These are phyloP conservation scores for Silurus asotus DNA, from an alignment of 2,113 vertebrate genomes.

Conservation along the genomic window DNA sequence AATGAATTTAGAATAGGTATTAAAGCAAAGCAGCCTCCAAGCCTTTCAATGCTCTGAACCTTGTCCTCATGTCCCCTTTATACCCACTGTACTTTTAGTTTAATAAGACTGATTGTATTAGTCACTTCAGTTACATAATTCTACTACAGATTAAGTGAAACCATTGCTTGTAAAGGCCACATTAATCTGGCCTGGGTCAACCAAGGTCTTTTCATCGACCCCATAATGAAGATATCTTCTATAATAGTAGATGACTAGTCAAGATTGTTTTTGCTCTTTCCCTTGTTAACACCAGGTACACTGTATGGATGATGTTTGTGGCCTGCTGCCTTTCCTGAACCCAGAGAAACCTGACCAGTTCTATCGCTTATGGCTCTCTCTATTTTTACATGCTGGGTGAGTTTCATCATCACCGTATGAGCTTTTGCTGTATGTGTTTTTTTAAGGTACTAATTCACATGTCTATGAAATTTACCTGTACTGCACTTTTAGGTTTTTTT, in stretches of 20 bases:
- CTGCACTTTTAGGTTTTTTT: neutral
- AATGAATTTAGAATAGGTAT: neutral
- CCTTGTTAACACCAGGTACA: constrained; percentile 78
- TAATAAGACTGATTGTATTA: constrained; percentile 35
- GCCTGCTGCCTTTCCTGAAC: constrained; percentile 95
- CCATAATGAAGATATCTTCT: too few relatives aligned
- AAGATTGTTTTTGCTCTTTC: neutral
- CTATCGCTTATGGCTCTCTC: constrained; percentile 96
- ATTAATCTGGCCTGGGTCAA: constrained; percentile 43
- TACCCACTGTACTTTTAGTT: constrained; percentile 25
- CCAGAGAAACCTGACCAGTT: constrained; percentile 98
- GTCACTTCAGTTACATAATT: constrained; percentile 4
- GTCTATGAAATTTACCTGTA: neutral
- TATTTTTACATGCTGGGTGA: constrained; percentile 96
- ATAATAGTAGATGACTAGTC: neutral
- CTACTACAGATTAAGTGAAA: constrained; percentile 13
- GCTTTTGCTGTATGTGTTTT: neutral
- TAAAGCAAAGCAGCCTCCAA: neutral
- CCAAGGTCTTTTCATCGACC: constrained; percentile 13
- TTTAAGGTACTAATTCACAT: neutral
- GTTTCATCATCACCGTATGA: constrained; percentile 43
- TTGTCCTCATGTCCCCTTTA: neutral
- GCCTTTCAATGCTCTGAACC: neutral
- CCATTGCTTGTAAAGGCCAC: constrained; percentile 37
- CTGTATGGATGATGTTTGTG: constrained; percentile 98